Evolutionary conservation across 2,888 invertebrate species (phyloP).

Genomic region (Patella ulyssiponensis): DNA sequence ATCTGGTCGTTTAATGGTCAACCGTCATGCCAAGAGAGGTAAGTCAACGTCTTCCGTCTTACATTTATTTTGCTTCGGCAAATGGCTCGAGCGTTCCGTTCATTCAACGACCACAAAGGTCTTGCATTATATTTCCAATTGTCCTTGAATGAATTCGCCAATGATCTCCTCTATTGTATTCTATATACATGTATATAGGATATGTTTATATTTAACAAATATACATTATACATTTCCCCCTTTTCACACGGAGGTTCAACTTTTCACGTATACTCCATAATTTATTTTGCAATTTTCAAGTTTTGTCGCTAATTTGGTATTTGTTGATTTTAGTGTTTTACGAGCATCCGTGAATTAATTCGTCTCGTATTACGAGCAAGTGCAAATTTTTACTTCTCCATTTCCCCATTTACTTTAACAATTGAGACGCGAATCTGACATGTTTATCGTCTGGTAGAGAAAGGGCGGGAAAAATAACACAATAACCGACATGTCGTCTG

Average conservation of each 20-base stretch:
- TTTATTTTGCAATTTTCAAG: constrained; percentile 10
- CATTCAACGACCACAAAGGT: too few species aligned
- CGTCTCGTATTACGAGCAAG: constrained; percentile 1
- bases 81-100: too few species aligned
- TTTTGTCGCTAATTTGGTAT: constrained; percentile 4
- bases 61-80: too few species aligned
- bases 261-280: neutral
- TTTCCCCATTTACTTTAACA: constrained; percentile 5
- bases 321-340: neutral
- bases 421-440: constrained; percentile 5
- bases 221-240: constrained; percentile 1
- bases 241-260: neutral
- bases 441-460: constrained; percentile 9
- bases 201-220: neutral
- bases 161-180: too few species aligned
- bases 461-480: neutral
- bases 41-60: neutral
- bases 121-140: too few species aligned
- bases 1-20: constrained; percentile 30
- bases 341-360: constrained; percentile 5
- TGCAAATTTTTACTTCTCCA: constrained; percentile 3
- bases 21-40: constrained; percentile 26
- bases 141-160: too few species aligned
- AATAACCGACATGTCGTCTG: neutral
- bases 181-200: too few species aligned